These are phyloP conservation scores for Xerus inauris DNA, from an alignment of 2,113 vertebrate species.

Conservation along the genomic window DNA sequence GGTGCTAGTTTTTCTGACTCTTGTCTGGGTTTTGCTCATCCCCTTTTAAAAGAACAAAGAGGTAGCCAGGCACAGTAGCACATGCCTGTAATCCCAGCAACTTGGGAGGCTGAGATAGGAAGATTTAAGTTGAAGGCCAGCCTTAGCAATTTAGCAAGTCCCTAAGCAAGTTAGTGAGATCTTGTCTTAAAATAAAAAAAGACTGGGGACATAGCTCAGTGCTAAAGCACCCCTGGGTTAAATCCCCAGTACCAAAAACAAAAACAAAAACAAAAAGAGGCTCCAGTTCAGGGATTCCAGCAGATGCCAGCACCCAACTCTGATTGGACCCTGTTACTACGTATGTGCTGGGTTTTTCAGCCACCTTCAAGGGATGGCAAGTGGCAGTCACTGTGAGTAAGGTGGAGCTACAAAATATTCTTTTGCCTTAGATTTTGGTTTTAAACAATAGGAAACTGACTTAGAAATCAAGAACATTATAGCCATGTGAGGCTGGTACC, in stretches of 20 bases:
- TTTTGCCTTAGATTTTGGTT: background rate
- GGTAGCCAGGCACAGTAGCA: too few relatives aligned
- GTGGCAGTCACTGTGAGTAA: rapidly evolving
- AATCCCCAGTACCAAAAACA: too few relatives aligned
- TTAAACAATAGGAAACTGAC: background rate
- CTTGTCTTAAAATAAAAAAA: too few relatives aligned
- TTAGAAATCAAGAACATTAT: background rate
- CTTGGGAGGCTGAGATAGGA: too few relatives aligned
- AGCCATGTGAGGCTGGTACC: background rate
- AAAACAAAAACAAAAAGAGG: background rate
- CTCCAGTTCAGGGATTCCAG: rapidly evolving
- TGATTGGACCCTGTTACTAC: too few relatives aligned
- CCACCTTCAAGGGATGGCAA: too few relatives aligned
- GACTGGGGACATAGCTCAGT: too few relatives aligned
- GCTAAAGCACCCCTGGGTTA: too few relatives aligned
- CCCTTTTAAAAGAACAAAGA: background rate
- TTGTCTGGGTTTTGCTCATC: background rate
- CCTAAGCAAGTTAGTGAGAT: too few relatives aligned
- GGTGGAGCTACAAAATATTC: background rate
- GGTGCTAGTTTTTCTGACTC: background rate
- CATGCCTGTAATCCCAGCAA: too few relatives aligned
- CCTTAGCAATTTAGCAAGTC: too few relatives aligned
- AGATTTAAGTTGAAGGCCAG: too few relatives aligned
- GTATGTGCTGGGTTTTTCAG: background rate
- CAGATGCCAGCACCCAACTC: background rate